Base-by-base conservation (phyloP, 2,888 invertebrate species). In the Lepetodrilus schrolli region DNA sequence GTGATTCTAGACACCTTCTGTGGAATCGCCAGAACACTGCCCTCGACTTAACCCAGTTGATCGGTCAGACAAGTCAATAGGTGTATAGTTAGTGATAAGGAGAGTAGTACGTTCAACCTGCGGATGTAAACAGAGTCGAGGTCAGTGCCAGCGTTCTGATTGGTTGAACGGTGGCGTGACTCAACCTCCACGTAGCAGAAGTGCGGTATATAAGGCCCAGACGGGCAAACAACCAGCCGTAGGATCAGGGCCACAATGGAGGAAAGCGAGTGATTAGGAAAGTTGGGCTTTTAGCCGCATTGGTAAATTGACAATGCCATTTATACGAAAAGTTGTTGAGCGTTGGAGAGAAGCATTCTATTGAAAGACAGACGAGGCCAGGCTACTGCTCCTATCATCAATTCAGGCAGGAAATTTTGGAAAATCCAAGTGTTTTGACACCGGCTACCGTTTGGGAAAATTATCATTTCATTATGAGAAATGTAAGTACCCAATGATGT, bases 111-210 rank as follows among this genome's bases (percentile, higher is more conserved):
- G 8, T 23, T 17, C 17, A 58, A 5, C n/a, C 17, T 43, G 43
- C 17, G 4, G 43, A 43, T 58, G 58, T 58, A 58, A 58, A 58
- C 58, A 58, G 58, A 13, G 58, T 43, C 5, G 43, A 43, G 43
- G 43, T 43, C n/a, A 58, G 30, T 58, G 58, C 17, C 58, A 26
- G 58, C 17, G 26, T 30, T 58, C 58, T 58, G 76, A 79, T 79
- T 79, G 79, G 79, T 66, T 72, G 72, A 23, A n/a, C 48, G 36
- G 70, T 68, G 76, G 58, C 76, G 78, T 79, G 79, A 78, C 79
- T 76, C 78, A 75, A 70, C 72, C 70, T 79, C 79, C 79, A 79
- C 79, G 77, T 79, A 51, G 79, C 34, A 51, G 20, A 21, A 17
- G 23, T 38, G 47, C 23, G 23, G 17, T 68, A 68, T 68, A 68